Percentiles rank a stretch among this genome's conserved stretches.
phyloP scores from a whole-genome alignment of 2,888 invertebrate genomes.

The Ligdia adustata region DNA sequence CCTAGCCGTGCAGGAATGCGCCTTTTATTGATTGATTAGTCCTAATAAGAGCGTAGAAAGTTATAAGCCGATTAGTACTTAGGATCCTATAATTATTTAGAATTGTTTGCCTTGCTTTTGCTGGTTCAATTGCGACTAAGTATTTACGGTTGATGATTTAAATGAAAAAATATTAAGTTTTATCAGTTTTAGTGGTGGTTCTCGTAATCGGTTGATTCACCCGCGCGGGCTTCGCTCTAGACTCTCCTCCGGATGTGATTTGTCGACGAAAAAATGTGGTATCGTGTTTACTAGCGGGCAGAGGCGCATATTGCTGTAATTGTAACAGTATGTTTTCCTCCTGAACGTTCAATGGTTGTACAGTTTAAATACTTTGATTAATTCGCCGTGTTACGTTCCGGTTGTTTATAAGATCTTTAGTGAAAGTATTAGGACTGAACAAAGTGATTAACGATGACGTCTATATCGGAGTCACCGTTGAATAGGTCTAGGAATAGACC shows the following conservation, averaged over 20 bases:
- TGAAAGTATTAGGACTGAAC: constrained; percentile 28
- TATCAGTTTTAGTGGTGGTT: constrained; percentile 63
- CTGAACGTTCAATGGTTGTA: constrained; percentile 58
- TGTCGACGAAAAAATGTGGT: constrained; percentile 80
- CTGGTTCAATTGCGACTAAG: too few relatives aligned
- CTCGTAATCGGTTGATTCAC: constrained; percentile 74
- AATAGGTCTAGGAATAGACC: constrained; percentile 71
- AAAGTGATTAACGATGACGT: constrained; percentile 58
- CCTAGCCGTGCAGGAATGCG: constrained; percentile 40
- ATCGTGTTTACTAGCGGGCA: constrained; percentile 67
- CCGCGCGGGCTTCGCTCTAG: constrained; percentile 58
- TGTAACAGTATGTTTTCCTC: constrained; percentile 76
- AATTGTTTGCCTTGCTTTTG: too few relatives aligned
- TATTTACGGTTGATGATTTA: constrained; percentile 8
- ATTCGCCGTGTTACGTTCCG: constrained; percentile 24
- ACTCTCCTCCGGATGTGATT: constrained; percentile 80
- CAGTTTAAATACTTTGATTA: constrained; percentile 28
- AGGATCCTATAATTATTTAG: too few relatives aligned
- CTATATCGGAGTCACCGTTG: constrained; percentile 70
- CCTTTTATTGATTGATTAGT: constrained; percentile 40
- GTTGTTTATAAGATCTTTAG: constrained; percentile 31
- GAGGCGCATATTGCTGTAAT: constrained; percentile 62
- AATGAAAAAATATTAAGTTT: constrained; percentile 48
- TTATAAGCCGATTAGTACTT: constrained; percentile 1
- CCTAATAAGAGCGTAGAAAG: constrained; percentile 23